A percentile compares a stretch with the other conserved stretches of the same genome.
phyloP scores from a whole-genome alignment of 30 jellyfish, hydroid and myxozoan genomes.

The Aurelia aurita complex sp. Pacific region DNA sequence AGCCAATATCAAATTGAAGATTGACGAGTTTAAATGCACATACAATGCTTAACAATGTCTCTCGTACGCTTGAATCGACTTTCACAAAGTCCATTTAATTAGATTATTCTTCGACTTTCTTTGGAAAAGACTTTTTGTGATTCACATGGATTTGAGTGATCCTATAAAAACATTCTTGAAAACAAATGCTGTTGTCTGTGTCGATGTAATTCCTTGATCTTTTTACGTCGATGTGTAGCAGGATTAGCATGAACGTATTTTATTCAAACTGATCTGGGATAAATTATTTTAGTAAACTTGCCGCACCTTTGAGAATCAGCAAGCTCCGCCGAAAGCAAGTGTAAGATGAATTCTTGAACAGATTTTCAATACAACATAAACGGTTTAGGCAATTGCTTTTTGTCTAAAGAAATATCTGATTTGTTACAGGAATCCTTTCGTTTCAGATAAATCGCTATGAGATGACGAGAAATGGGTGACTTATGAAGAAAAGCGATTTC shows the following conservation, averaged over 20 bases:
- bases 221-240: slow-evolving; percentile 2
- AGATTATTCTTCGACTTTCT: slow-evolving; percentile 39
- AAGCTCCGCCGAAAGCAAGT: no score
- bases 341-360: no score
- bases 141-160: slow-evolving; percentile 40
- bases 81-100: slow-evolving; percentile 53
- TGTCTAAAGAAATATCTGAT: no score
- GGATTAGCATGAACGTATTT: not conserved
- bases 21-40: slow-evolving; percentile 3
- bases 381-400: no score
- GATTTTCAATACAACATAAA: no score
- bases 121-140: slow-evolving; percentile 35
- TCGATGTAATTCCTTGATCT: slow-evolving; percentile 28
- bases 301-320: no score
- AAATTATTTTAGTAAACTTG: no score
- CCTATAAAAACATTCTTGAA: slow-evolving; percentile 42
- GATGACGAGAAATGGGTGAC: no score
- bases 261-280: not conserved
- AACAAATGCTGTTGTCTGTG: slow-evolving; percentile 49
- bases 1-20: slow-evolving; percentile 1
- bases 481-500: no score
- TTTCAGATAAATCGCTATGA: no score
- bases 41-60: slow-evolving; percentile 35
- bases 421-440: no score
- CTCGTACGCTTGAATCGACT: slow-evolving; percentile 55